Evolutionary conservation across 2,888 invertebrate species (phyloP).

Genomic region (Nymphalis polychloros): DNA sequence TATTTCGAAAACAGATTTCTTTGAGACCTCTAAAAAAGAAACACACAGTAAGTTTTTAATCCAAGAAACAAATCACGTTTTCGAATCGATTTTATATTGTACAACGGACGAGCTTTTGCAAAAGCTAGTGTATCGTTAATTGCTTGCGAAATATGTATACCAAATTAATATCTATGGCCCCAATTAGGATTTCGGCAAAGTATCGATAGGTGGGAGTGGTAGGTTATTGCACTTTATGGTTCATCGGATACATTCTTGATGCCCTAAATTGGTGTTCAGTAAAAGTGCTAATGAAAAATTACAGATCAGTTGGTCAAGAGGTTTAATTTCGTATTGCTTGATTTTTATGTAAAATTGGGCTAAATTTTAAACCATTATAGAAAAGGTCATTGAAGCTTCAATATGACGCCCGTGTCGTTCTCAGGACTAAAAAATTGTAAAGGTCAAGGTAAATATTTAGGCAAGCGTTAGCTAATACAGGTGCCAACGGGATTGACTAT

Average conservation of each 20-base stretch:
- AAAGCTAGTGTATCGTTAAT: slow-evolving; percentile 18
- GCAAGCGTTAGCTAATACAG: not conserved
- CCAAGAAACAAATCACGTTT: not conserved
- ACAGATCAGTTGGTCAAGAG: not conserved
- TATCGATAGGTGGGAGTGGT: slow-evolving; percentile 33
- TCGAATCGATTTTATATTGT: slow-evolving; percentile 10
- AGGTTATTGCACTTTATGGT: slow-evolving; percentile 40
- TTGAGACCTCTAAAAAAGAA: not conserved
- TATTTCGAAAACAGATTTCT: too few relatives aligned
- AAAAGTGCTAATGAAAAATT: slow-evolving; percentile 42
- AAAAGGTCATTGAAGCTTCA: too few relatives aligned
- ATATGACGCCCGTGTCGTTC: not conserved
- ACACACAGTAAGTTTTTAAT: not conserved
- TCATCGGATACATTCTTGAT: slow-evolving; percentile 36
- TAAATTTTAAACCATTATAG: too few relatives aligned
- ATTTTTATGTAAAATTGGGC: too few relatives aligned
- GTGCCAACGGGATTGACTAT: too few relatives aligned
- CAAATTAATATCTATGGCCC: slow-evolving; percentile 23
- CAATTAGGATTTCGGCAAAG: slow-evolving; percentile 30
- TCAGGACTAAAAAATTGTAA: too few relatives aligned
- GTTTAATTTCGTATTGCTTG: not conserved
- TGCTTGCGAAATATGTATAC: slow-evolving; percentile 27
- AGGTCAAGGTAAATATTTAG: slow-evolving; percentile 2
- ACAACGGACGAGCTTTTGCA: not conserved
- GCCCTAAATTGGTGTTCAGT: slow-evolving; percentile 42